A percentile compares a stretch with the other conserved stretches of the same genome.
Evolutionary conservation across 2,113 vertebrate genomes (phyloP).

Genomic region (Paramormyrops kingsleyae): DNA sequence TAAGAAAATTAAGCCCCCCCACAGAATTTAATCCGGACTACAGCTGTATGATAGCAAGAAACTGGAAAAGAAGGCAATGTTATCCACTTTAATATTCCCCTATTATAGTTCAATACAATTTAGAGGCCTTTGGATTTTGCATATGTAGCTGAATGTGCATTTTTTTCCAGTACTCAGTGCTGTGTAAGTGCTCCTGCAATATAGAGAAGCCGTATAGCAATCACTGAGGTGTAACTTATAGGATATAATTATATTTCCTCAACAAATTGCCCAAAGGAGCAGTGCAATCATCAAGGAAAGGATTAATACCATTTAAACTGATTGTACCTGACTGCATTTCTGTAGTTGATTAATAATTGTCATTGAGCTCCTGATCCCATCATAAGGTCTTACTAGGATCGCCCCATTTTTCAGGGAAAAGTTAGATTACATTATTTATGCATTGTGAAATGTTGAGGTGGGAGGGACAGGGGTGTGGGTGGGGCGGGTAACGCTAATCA

Average conservation of each 20-base stretch:
- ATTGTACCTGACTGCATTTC: conserved; percentile 58
- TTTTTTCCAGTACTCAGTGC: neutral
- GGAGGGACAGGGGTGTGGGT: neutral
- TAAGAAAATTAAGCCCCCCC: neutral
- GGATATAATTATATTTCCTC: conserved; percentile 63
- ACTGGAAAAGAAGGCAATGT: neutral
- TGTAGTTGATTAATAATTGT: conserved; percentile 64
- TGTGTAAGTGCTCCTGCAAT: neutral
- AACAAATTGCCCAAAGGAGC: conserved; percentile 61
- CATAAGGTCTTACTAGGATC: conserved; percentile 60
- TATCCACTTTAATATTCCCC: neutral
- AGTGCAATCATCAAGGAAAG: conserved; percentile 47
- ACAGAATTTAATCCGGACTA: neutral
- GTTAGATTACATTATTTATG: conserved; percentile 57
- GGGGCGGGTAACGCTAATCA: conserved; percentile 25
- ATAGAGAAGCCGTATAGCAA: conserved; percentile 45
- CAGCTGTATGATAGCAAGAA: neutral
- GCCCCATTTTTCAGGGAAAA: conserved; percentile 54
- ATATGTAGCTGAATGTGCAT: conserved; percentile 1
- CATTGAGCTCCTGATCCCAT: conserved; percentile 54
- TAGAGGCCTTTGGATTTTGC: neutral
- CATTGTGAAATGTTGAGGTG: conserved; percentile 35
- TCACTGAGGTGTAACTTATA: conserved; percentile 55
- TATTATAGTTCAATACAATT: neutral
- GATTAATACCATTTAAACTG: conserved; percentile 64